Conservation (phyloP, 2,797 vertebrate species). For the Etheostoma nigrum region DNA sequence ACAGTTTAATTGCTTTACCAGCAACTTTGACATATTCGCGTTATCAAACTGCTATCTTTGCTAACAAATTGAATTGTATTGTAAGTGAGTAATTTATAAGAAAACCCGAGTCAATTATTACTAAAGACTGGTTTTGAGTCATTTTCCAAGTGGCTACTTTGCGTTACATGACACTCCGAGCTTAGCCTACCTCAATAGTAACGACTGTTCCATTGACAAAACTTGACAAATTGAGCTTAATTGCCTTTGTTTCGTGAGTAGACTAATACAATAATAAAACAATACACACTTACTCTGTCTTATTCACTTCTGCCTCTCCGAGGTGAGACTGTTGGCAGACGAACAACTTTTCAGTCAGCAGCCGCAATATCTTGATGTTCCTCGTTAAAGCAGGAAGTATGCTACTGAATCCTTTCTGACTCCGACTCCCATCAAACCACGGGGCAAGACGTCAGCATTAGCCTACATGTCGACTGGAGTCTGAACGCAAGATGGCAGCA, state of each 20-base stretch:
- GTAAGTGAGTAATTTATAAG: neutral
- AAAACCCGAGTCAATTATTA: neutral
- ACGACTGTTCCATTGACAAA: conserved; percentile 34
- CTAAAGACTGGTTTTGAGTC: neutral
- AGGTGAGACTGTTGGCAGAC: neutral
- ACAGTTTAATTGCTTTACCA: conserved; percentile 13
- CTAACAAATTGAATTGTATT: neutral
- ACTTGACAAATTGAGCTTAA: conserved; percentile 10
- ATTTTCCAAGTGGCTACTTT: neutral
- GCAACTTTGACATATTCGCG: neutral
- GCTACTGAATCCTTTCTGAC: conserved; percentile 47
- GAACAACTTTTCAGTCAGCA: conserved; percentile 51
- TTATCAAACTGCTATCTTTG: neutral
- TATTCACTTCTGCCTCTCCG: conserved; percentile 14
- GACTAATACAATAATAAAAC: neutral
- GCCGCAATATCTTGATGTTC: conserved; percentile 33
- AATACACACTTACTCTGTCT: conserved; percentile 52
- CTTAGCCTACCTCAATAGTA: conserved; percentile 27
- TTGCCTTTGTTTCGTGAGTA: neutral
- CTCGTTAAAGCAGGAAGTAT: conserved; percentile 74
- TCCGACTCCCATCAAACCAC: conserved; percentile 67
- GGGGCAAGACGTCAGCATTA: conserved; percentile 10
- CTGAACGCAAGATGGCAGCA: conserved; percentile 62
- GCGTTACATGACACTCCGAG: conserved; percentile 23
- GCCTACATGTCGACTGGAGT: neutral